Evolutionary conservation across 2,797 vertebrate species (phyloP), one percentile per base, ranked within the genome.

Genomic region (Mus spretus): DNA sequence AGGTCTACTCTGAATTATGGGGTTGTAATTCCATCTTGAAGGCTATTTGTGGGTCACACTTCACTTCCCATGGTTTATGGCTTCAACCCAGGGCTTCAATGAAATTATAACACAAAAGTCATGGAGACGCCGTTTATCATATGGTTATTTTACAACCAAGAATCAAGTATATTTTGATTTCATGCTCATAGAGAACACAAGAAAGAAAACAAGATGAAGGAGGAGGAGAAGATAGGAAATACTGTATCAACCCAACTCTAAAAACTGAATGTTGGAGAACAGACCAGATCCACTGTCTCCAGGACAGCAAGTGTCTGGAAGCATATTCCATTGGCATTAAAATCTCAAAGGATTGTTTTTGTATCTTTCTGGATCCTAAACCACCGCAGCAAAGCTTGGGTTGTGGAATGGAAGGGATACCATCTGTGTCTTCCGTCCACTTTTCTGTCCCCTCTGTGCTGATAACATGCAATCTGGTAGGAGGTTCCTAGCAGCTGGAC

Each of bases 51-150:
- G 92, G 96, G 97, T 96, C 95, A 96, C 0, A 78, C 96, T 96
- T 97, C 92, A 89, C 74, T 97, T 97, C 96, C 98, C 89, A 75
- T 97, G 92, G 95, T 97, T 97, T 98, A 97, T 97, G 95, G 97
- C 95, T 95, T 96, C 94, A 97, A 88, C 86, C 61, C 65, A 87
- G 11, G 86, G 74, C 83, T 95, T 95, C n/a, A 0, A 72, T 88
- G 89, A 96, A 97, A 91, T 97, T 97, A 95, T 89, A 97, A 92
- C 90, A 94, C 92, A 78, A 86, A 47, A 83, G 95, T 79, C 98
- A 93, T 70, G 83, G 72, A 91, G 92, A 96, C 79, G 84, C 91
- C 75, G 80, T 98, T 97, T 97, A 91, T 94, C 96, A 94, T 95
- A 93, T 95, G 90, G 96, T 98, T 98, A 96, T 97, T 97, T 97